Evolutionary conservation across 2,888 invertebrate genomes (phyloP).

Genomic region (Gasteruption jaculator): DNA sequence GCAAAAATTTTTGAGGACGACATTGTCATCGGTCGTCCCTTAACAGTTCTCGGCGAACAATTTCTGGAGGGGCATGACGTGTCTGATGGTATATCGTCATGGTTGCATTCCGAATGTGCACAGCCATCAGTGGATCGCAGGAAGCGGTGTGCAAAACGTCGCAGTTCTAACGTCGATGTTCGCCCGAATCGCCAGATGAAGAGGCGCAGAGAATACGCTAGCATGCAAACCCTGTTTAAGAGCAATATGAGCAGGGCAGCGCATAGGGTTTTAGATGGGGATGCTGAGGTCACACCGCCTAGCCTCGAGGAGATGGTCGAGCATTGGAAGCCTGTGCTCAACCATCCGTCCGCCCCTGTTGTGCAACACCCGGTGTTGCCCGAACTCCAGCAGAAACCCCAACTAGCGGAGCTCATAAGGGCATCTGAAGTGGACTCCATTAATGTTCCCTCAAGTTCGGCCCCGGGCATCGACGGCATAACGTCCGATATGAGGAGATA

Average conservation of each 20-base stretch:
- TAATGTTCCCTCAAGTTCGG: conserved; percentile 13
- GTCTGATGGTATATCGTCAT: too few relatives aligned
- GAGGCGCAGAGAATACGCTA: conserved; percentile 40
- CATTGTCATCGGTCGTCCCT: too few relatives aligned
- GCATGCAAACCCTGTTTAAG: conserved; percentile 20
- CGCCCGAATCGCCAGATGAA: too few relatives aligned
- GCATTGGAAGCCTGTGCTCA: conserved; percentile 11
- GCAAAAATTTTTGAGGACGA: too few relatives aligned
- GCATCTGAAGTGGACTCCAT: conserved; percentile 15
- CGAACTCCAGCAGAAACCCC: too few relatives aligned
- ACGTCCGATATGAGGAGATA: conserved; percentile 20
- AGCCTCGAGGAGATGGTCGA: conserved; percentile 1
- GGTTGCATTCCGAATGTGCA: too few relatives aligned
- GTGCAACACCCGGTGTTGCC: too few relatives aligned
- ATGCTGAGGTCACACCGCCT: conserved; percentile 8
- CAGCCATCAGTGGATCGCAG: too few relatives aligned
- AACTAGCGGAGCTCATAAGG: conserved; percentile 8
- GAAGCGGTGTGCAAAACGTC: too few relatives aligned
- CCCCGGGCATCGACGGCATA: conserved; percentile 29
- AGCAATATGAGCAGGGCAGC: conserved; percentile 7
- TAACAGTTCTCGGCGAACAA: not conserved
- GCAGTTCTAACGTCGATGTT: too few relatives aligned
- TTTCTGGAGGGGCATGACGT: too few relatives aligned
- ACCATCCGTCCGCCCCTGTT: too few relatives aligned
- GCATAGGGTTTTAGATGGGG: conserved; percentile 13